Percentiles rank a stretch among this genome's conserved stretches.
Evolutionary conservation across 2,113 vertebrate species (phyloP).

Genomic region (Ia io): DNA sequence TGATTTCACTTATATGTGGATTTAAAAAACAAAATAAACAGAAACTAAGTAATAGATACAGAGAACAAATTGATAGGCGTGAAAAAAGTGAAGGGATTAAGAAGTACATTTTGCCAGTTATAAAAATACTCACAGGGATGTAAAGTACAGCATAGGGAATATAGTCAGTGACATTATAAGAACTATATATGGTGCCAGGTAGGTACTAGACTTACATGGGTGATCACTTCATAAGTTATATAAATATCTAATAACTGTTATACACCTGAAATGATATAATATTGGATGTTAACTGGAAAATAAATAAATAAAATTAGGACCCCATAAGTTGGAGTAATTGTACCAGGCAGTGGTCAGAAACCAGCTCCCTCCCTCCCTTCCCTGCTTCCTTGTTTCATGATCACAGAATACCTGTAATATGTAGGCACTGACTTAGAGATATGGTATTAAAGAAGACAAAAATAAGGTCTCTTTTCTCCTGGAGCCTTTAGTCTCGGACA

Average conservation of each 20-base stretch:
- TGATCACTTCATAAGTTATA: background rate
- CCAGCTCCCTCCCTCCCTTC: background rate
- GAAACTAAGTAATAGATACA: background rate
- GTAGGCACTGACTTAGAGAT: background rate
- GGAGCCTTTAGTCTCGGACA: background rate
- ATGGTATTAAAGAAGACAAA: background rate
- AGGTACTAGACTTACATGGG: background rate
- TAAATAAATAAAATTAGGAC: background rate
- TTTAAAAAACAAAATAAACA: background rate
- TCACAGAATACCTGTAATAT: background rate
- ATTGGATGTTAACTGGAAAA: background rate
- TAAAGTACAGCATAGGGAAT: background rate
- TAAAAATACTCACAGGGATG: background rate
- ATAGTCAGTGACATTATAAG: background rate
- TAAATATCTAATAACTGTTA: background rate
- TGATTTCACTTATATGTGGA: background rate
- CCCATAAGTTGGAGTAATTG: background rate
- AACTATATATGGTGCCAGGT: background rate
- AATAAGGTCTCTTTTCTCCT: background rate
- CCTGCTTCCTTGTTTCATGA: background rate
- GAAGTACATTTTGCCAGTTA: background rate
- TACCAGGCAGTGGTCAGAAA: background rate
- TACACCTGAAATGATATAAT: background rate
- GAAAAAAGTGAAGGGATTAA: background rate
- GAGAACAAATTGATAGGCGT: background rate